A percentile compares a stretch with the other conserved stretches of the same genome.
Conservation (phyloP, 2,888 invertebrate species). For the Steromphala cineraria region DNA sequence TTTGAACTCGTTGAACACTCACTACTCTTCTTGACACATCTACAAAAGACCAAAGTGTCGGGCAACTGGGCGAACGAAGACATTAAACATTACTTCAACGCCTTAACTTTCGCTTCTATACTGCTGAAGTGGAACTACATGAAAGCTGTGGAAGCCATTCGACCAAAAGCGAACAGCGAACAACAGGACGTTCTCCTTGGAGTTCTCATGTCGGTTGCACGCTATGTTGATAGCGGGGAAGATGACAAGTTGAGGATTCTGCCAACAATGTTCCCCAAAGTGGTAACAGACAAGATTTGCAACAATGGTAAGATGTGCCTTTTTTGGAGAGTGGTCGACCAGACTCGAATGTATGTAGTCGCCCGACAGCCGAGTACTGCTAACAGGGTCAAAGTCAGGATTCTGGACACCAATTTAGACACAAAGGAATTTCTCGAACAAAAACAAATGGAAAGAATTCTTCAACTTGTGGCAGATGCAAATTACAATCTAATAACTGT, state of each 20-base stretch:
- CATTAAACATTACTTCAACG: background rate
- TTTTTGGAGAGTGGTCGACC: background rate
- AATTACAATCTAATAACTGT: background rate
- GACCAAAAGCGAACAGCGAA: background rate
- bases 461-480: background rate
- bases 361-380: background rate
- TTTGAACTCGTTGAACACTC: background rate
- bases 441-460: background rate
- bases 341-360: background rate
- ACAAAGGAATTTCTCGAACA: background rate
- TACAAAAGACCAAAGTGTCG: background rate
- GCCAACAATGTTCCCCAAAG: background rate
- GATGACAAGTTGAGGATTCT: background rate
- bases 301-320: constrained; percentile 4
- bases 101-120: background rate
- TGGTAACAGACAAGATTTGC: constrained; percentile 4
- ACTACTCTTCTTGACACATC: background rate
- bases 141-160: background rate
- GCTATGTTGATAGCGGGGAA: background rate
- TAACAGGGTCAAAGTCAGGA: background rate
- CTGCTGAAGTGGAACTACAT: background rate
- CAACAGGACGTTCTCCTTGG: background rate
- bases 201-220: background rate
- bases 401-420: background rate
- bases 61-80: background rate